Base-by-base conservation (phyloP, 2,888 invertebrate species). In the Papilio protenor region DNA sequence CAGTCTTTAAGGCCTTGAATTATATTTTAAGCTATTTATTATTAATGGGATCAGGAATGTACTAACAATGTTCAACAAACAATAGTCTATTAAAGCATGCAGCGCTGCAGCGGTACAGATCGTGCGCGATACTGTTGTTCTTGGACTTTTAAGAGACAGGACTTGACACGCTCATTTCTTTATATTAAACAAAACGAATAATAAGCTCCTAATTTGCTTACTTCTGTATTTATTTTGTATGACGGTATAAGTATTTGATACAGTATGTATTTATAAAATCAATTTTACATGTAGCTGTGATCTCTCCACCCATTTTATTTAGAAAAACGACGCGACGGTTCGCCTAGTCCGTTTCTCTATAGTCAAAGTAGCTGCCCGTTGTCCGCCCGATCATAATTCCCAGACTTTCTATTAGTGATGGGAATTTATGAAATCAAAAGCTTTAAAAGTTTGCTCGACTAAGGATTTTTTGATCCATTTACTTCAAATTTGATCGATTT, bases 391-490 rank as follows among this genome's bases (percentile, higher is more conserved):
- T 73, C 78, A 78, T 73, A 78, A 75, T 75, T 78, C 72, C 72
- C 45, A 18, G 12, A 72, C 75, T 78, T 78, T 76, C 75, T 75
- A 78, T 45, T 76, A 78, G 75, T 73, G 78, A 75, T 75, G 77
- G 16, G 45, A 52, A 1, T 2, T 59, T 61, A n/a, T 59, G 33
- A 61, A 59, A 49, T 18, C 14, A 49, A 21, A n/a, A 16, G 12
- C n/a, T 55, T 5, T 45, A 45, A 70, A 40, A 52, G 16, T 21
- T 55, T 55, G 49, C 16, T 49, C 12, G 16, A 16, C 3, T 49
- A 16, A 1, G 12, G 2, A 14, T 16, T 49, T 49, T 49, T 49
- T 49, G 16, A 49, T 14, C 14, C 14, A 47, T 49, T 49, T 49
- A 16, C 0, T 49, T 49, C 14, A 49, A 49, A 1, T 49, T 47